Base-by-base conservation (phyloP, 2,113 vertebrate species). In the Ammospiza nelsoni region DNA sequence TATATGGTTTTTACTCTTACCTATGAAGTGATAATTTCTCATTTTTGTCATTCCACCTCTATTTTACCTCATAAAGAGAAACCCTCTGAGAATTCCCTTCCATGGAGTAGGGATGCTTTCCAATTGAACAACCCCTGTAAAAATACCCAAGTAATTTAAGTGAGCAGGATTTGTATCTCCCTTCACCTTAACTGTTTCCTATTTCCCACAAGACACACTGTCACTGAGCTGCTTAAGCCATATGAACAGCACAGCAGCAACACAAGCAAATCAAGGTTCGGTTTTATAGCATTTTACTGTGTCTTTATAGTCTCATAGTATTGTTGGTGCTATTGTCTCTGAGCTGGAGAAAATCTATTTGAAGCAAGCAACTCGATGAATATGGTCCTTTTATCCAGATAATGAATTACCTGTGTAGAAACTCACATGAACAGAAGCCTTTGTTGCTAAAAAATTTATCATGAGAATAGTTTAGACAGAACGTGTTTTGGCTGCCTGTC, bases 241-340 rank as follows among this genome's bases (percentile, higher is more conserved):
- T 79, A 67, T 23, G 62, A 94, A 68, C 51, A 94, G 61, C 68
- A 84, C 35, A 86, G 78, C 57, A 84, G 62, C 74, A 83, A 23
- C 33, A 43, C 33, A 92, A 74, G 74, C 76, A 96, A 94, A 94
- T 92, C 59, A 67, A 90, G n/a, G 2, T 59, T 94, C 78, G 35
- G 39, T 87, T 96, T 96, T 89, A 87, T 75, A 83, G 54, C 35
- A 33, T 92, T 95, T 89, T 92, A 72, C 51, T 84, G 5, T 55
- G 31, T 80, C 48, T 91, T 92, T 87, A 71, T 73, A 9, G 41
- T 87, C 63, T 94, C 21, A 31, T 18, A 35, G 21, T 65, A 46
- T 65, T 89, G 69, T 80, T 71, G 74, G 41, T 93, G 41, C 51
- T 92, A 77, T 71, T 97, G 89, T 95, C 74, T 92, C 93, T 94